Evolutionary conservation across 30 jellyfish, hydroid and myxozoan species (phyloP), one percentile per base, ranked within the genome.

Genomic region (Hydractinia echinata): DNA sequence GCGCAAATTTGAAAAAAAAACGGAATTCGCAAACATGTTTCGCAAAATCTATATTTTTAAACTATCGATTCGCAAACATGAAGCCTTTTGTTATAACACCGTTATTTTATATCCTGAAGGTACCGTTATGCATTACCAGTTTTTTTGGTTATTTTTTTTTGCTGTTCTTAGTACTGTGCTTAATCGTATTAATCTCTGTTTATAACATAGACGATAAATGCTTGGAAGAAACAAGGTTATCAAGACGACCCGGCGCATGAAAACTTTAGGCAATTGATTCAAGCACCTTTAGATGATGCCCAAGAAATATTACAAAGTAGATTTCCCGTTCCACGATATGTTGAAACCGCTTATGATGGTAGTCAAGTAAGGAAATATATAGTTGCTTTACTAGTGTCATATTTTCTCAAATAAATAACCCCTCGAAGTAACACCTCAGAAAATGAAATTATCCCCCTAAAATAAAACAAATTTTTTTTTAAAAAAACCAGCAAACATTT

Each of bases 281-380:
- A 94, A 83, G 97, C 96, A 4, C 99, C 99, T 6, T 76, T 85
- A 4, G 96, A 94, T 53, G 99, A 94, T 79, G 99, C 99, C 15
- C 97, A 88, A 72, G 97, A 94, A 70, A 87, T 94, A 39, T 55
- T 94, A 52, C 96, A 86, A 76, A 67, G 87, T 53, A 76, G 99
- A 14, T 88, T 94, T 83, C 99, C 99, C 5, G 99, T 94, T 0
- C 99, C 99, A 5, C 95, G 99, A 15, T 94, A 94, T 78, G 97
- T 94, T 9, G 95, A 94, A 71, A 94, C 99, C 9, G 87, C 80
- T 51, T 95, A 89, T 54, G 89, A 83, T 11, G 97, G 95, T 16
- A 94, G 99, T 69, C 99, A 94, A 96, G 97, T 87, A 67, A 64
- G 39, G 9, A 64, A n/a, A 64, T 64, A 64, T 6, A 58, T 58